Conservation (phyloP, 2,888 invertebrate species). For the Frankliniella intonsa region DNA sequence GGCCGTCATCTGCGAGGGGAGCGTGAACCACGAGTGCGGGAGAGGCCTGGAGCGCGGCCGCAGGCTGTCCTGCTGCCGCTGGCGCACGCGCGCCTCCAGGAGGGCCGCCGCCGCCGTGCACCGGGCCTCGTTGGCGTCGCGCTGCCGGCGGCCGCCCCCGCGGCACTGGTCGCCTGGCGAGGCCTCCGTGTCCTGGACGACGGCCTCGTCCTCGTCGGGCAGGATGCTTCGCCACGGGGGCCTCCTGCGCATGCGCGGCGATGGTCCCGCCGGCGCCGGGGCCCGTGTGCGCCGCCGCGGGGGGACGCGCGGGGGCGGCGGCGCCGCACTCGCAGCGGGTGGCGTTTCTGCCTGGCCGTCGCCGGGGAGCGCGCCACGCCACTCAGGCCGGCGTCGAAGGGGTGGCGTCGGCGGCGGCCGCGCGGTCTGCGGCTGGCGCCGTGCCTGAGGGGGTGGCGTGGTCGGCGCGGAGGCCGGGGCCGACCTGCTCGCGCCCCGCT, state of each 20-base stretch:
- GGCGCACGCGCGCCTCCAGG: not conserved
- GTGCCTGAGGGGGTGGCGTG: not conserved
- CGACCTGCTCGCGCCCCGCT: not conserved
- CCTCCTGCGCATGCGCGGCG: not conserved
- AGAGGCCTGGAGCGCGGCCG: not conserved
- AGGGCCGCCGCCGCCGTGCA: not conserved
- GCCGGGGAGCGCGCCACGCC: no score
- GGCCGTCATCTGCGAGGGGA: constrained; percentile 2
- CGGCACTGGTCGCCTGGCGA: not conserved
- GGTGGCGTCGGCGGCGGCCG: not conserved
- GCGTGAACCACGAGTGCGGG: not conserved
- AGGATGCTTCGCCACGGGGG: not conserved
- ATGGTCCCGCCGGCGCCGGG: not conserved
- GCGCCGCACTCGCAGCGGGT: no score
- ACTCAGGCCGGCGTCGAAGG: no score
- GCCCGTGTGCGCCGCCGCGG: not conserved
- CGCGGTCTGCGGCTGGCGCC: not conserved
- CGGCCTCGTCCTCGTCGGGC: not conserved
- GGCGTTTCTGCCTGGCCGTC: no score
- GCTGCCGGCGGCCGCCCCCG: not conserved
- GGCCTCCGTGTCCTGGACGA: not conserved
- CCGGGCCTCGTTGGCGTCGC: not conserved
- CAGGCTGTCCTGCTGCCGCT: not conserved
- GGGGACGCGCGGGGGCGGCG: not conserved
- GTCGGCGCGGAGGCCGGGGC: not conserved